These are phyloP conservation scores for Stegastes partitus DNA, from an alignment of 2,113 vertebrate species.

Conservation along the genomic window DNA sequence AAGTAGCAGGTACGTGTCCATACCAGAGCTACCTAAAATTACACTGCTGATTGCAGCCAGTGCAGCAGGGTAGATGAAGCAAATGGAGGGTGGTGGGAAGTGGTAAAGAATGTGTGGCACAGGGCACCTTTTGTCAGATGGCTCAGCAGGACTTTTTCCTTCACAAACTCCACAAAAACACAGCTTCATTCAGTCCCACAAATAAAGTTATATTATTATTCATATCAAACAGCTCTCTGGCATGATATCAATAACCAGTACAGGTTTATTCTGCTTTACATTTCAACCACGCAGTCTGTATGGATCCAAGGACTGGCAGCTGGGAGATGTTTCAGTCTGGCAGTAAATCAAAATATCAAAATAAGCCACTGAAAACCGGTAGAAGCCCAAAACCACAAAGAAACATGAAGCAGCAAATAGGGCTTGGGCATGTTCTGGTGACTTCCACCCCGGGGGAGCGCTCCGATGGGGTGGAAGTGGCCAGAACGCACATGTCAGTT, in stretches of 20 bases:
- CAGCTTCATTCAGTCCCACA: constrained; percentile 6
- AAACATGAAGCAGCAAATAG: no score
- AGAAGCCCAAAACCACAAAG: no score
- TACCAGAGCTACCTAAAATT: constrained; percentile 32
- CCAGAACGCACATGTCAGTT: no score
- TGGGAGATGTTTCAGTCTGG: no score
- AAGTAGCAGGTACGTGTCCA: constrained; percentile 43
- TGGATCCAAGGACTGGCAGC: no score
- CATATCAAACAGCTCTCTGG: not conserved
- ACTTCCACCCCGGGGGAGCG: no score
- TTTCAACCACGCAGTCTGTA: no score
- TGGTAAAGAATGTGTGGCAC: not conserved
- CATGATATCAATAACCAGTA: not conserved
- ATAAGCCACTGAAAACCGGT: no score
- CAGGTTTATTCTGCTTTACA: not conserved
- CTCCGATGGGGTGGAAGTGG: no score
- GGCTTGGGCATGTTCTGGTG: no score
- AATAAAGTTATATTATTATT: not conserved
- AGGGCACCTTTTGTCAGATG: constrained; percentile 6
- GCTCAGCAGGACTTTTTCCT: constrained; percentile 1
- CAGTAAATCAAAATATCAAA: no score
- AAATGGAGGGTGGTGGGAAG: constrained; percentile 41
- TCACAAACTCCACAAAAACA: constrained; percentile 17
- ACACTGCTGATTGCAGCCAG: constrained; percentile 56
- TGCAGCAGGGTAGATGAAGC: constrained; percentile 24